Evolutionary conservation across 2,888 invertebrate genomes (phyloP).

Genomic region (Eupelmus urozonus): DNA sequence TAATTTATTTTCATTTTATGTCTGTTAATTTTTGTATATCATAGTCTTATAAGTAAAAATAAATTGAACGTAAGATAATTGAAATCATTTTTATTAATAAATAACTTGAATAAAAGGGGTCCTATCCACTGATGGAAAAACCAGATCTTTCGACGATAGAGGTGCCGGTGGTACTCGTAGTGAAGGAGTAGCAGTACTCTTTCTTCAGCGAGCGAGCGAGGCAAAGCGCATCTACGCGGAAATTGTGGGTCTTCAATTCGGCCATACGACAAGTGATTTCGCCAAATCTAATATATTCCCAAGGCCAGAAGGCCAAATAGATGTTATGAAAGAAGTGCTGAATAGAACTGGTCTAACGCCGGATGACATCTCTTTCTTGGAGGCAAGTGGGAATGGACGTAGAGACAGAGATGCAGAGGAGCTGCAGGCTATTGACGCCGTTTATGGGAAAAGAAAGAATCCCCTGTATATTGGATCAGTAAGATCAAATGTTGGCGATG

Average conservation of each 20-base stretch:
- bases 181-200: conserved; percentile 54
- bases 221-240: conserved; percentile 62
- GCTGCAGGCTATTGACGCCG: conserved; percentile 61
- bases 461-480: conserved; percentile 64
- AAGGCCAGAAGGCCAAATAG: conserved; percentile 44
- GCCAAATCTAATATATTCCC: neutral
- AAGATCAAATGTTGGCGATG: conserved; percentile 62
- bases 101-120: conserved; percentile 29
- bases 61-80: too few relatives aligned
- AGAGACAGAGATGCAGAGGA: conserved; percentile 75
- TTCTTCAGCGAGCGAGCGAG: conserved; percentile 58
- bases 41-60: too few relatives aligned
- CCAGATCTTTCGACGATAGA: conserved; percentile 59
- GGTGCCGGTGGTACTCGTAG: conserved; percentile 59
- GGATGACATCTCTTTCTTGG: conserved; percentile 60
- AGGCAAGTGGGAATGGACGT: conserved; percentile 80
- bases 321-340: conserved; percentile 56
- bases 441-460: conserved; percentile 59
- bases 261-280: conserved; percentile 66
- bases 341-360: conserved; percentile 58
- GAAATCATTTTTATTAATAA: too few relatives aligned
- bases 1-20: too few relatives aligned
- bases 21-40: too few relatives aligned
- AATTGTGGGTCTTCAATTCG: conserved; percentile 76
- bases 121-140: conserved; percentile 59